Conservation (phyloP, 2,888 invertebrate genomes). For the Rhagonycha fulva region DNA sequence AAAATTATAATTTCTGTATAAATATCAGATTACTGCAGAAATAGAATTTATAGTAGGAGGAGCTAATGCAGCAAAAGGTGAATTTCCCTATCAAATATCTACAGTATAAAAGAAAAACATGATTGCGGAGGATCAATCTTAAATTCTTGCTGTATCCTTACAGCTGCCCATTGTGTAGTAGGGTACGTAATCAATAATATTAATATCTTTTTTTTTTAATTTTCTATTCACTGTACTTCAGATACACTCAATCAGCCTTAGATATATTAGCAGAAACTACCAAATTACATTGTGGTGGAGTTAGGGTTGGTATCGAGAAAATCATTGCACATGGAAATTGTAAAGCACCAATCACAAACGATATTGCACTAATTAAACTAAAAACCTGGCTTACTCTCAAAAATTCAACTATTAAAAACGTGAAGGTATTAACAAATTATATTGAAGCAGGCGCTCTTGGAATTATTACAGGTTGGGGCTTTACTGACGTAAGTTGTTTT, state of each 20-base stretch:
- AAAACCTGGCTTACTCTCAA: not conserved
- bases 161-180: not conserved
- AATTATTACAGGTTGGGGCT: too few species aligned
- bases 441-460: too few species aligned
- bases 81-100: not conserved
- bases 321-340: not conserved
- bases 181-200: not conserved
- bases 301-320: not conserved
- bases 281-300: not conserved
- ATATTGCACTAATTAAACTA: not conserved
- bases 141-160: not conserved
- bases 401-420: too few species aligned
- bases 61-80: conserved; percentile 49
- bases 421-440: too few species aligned
- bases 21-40: not conserved
- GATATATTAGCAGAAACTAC: not conserved
- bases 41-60: not conserved
- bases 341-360: not conserved
- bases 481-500: too few species aligned
- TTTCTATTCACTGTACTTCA: not conserved
- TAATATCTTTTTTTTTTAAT: not conserved
- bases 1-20: not conserved
- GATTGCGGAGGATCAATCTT: not conserved
- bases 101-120: not conserved
- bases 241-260: not conserved